Conservation (phyloP, 2,113 vertebrate species). For the Sapayoa aenigma region DNA sequence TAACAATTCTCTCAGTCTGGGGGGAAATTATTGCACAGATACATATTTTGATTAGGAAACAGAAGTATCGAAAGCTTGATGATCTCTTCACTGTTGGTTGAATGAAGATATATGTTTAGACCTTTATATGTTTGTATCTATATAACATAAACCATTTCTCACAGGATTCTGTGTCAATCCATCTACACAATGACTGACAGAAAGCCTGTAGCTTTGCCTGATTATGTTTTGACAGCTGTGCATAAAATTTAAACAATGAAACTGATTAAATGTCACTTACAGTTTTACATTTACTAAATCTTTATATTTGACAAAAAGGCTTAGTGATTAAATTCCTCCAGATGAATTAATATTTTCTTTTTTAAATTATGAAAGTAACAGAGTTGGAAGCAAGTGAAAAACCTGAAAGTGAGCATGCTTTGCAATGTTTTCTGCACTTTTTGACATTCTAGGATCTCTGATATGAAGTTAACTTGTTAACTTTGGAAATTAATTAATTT, state of each 20-base stretch:
- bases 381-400: background rate
- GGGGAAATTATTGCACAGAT: background rate
- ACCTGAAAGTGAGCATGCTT: background rate
- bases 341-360: background rate
- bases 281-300: background rate
- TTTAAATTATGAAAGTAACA: background rate
- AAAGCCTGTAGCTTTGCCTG: background rate
- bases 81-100: background rate
- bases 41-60: background rate
- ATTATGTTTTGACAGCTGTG: background rate
- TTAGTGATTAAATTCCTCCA: background rate
- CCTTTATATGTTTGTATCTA: background rate
- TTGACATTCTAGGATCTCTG: background rate
- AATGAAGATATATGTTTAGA: background rate
- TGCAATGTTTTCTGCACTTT: background rate
- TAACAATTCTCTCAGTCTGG: background rate
- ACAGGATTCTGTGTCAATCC: background rate
- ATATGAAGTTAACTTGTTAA: background rate
- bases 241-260: slow-evolving; percentile 23
- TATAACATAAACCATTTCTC: background rate
- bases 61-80: background rate
- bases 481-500: background rate
- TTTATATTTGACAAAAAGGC: background rate
- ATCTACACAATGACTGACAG: background rate
- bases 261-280: background rate